These are phyloP conservation scores for Dendrolimus kikuchii DNA, from an alignment of 1,140 invertebrate species.

Conservation along the genomic window DNA sequence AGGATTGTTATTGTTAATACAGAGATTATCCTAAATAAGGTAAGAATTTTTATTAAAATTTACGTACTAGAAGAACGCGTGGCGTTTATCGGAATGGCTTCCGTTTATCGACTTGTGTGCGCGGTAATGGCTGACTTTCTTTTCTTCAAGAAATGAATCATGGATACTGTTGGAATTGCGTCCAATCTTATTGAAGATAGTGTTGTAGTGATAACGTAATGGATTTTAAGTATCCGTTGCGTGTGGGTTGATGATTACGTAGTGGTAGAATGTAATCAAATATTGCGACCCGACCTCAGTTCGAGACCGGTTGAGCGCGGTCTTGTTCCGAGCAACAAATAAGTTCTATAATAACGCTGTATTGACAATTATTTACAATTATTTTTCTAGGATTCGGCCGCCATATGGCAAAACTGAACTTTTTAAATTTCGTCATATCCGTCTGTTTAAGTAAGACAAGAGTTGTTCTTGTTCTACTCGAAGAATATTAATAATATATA, in stretches of 20 bases:
- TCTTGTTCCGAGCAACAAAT: not conserved
- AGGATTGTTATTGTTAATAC: conserved; percentile 49
- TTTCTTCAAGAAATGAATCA: conserved; percentile 36
- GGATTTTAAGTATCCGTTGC: conserved; percentile 22
- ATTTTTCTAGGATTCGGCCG: no score
- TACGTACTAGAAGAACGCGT: conserved; percentile 26
- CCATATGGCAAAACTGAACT: no score
- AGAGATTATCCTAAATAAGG: conserved; percentile 47
- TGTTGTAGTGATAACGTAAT: conserved; percentile 19
- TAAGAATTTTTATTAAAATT: conserved; percentile 29
- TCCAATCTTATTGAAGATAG: conserved; percentile 11
- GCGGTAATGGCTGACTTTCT: conserved; percentile 69
- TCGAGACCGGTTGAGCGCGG: conserved; percentile 2
- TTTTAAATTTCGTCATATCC: no score
- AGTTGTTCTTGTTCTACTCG: no score
- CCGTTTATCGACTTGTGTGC: conserved; percentile 68
- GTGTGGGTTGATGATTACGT: conserved; percentile 39
- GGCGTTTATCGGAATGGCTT: conserved; percentile 65
- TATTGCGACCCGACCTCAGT: not conserved
- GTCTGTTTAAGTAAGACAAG: no score
- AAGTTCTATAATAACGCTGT: no score
- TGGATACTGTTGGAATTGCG: conserved; percentile 14
- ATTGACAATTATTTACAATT: no score
- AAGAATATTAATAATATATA: no score
- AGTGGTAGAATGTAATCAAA: conserved; percentile 4